Base-by-base conservation (phyloP, 2,113 vertebrate genomes). In the Talpa occidentalis region DNA sequence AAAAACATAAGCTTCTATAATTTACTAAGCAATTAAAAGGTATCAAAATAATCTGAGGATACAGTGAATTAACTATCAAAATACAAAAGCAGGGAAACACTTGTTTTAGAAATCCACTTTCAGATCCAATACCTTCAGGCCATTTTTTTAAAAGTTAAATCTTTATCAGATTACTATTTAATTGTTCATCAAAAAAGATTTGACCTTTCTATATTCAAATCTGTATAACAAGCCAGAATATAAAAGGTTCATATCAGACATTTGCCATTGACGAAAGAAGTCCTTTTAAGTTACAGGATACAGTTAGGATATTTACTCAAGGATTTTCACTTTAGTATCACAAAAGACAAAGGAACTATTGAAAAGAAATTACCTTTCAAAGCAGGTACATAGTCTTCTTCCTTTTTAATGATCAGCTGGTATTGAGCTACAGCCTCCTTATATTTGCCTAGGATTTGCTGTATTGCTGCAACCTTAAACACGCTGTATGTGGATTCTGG, bases 381-480 rank as follows among this genome's bases (percentile, higher is more conserved):
- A 12, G 99, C 99, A 73, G 99, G 99, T 19, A 99, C 99, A 66
- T 99, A 99, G 54, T 99, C 98, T 97, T 98, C 98, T 54, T 98
- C 97, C 82, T 94, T 98, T 81, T 98, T 93, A 91, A 99, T 98
- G 94, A 99, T 99, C 83, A 99, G 97, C 90, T 99, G 97, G 96
- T 99, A 99, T 54, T 99, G 99, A 82, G 97, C 96, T 49, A 98
- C 95, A 0, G 99, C 99, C 72, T 99, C 99, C 96, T 98, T 98
- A 0, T 99, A 99, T 95, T 99, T 99, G 93, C 99, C 99, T 67
- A 99, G 98, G 91, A 98, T 98, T 97, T 99, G 99, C 96, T 99
- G 99, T 97, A 99, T 99, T 30, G 99, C 98, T 70, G 99, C 99
- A 59, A 98, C 98, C 97, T 98, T 99, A 98, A 99, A 99, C 94